phyloP scores from a whole-genome alignment of 2,113 vertebrate species.

The Dipodomys spectabilis region DNA sequence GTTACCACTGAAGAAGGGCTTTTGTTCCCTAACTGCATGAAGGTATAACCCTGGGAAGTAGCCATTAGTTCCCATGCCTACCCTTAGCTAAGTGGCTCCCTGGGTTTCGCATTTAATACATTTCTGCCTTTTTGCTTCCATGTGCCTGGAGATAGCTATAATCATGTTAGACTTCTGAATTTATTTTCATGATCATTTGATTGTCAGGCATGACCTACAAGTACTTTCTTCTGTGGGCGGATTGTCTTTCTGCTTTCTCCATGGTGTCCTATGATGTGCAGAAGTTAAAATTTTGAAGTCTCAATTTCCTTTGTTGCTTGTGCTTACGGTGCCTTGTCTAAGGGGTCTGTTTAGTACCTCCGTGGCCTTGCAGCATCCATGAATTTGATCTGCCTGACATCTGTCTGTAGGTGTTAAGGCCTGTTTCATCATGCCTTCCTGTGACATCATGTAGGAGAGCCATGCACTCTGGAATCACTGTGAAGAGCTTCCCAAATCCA shows the following conservation, averaged over 20 bases:
- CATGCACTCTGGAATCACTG: neutral
- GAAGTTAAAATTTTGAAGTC: conserved; percentile 5
- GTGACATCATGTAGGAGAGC: neutral
- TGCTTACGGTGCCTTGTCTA: neutral
- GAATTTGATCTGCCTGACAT: neutral
- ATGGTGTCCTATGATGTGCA: neutral
- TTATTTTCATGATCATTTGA: conserved; percentile 4
- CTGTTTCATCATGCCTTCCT: neutral
- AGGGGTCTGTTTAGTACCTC: neutral
- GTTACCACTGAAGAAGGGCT: neutral
- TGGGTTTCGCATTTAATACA: neutral
- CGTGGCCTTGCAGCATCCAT: neutral
- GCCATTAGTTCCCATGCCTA: neutral
- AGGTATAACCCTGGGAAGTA: neutral
- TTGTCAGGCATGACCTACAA: neutral
- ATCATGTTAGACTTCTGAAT: neutral
- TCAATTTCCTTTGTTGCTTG: neutral
- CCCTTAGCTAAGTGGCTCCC: no score
- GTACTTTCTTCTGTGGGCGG: neutral
- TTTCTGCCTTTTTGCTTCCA: neutral
- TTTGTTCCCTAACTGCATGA: neutral
- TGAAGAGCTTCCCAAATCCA: neutral
- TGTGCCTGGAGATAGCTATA: neutral
- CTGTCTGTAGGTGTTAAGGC: neutral
- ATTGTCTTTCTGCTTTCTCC: neutral